phyloP scores from a whole-genome alignment of 2,888 invertebrate species.

The Junonia oenone region DNA sequence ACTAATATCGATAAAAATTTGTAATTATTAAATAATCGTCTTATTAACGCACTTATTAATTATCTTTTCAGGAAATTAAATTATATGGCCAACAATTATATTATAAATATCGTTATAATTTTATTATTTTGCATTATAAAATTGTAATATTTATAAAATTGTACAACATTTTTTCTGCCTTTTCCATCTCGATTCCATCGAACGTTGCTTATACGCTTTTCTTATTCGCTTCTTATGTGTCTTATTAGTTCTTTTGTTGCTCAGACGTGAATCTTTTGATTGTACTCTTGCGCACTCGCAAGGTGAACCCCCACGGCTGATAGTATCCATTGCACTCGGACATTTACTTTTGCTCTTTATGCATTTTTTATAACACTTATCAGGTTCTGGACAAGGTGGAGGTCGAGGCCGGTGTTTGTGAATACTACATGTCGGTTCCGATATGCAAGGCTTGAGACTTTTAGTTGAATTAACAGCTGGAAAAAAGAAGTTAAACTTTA shows the following conservation, averaged over 20 bases:
- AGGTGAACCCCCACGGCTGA: conserved; percentile 43
- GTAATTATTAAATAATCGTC: no score
- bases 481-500: conserved; percentile 30
- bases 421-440: conserved; percentile 56
- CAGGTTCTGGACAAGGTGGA: conserved; percentile 57
- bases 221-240: conserved; percentile 47
- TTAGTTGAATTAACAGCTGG: conserved; percentile 49
- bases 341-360: conserved; percentile 51
- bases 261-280: conserved; percentile 44
- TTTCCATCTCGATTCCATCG: conserved; percentile 49
- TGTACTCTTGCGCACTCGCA: conserved; percentile 53
- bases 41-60: no score
- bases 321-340: conserved; percentile 54
- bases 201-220: conserved; percentile 45
- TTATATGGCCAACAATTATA: no score
- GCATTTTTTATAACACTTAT: conserved; percentile 57
- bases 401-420: conserved; percentile 60
- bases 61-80: no score
- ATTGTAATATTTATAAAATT: conserved; percentile 39
- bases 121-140: neutral
- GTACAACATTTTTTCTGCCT: conserved; percentile 45
- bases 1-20: neutral
- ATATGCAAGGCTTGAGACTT: conserved; percentile 57
- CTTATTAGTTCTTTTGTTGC: conserved; percentile 37
- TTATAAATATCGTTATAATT: neutral